These are phyloP conservation scores for Progne subis DNA, from an alignment of 2,113 vertebrate species.

Conservation along the genomic window DNA sequence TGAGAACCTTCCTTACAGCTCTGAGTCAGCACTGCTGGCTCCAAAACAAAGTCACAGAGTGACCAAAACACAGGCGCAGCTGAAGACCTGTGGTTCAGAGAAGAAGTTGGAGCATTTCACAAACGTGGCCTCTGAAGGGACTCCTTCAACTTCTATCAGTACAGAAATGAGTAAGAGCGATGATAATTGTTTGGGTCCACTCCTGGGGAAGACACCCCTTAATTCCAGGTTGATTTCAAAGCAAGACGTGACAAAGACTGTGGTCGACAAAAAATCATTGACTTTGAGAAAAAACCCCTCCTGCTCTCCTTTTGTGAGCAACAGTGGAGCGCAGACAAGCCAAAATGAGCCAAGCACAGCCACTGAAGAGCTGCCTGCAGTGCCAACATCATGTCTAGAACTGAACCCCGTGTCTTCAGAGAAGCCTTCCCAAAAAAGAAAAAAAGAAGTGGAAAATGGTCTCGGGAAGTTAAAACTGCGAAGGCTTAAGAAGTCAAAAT, in stretches of 20 bases:
- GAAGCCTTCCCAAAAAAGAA: constrained; percentile 34
- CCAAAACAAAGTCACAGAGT: constrained; percentile 65
- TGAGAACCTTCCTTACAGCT: constrained; percentile 44
- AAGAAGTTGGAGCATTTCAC: constrained; percentile 52
- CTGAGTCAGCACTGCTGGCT: constrained; percentile 72
- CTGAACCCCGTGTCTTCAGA: constrained; percentile 67
- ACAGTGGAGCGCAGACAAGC: constrained; percentile 72
- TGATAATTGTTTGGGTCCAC: constrained; percentile 35
- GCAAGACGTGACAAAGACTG: constrained; percentile 67
- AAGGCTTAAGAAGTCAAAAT: constrained; percentile 71
- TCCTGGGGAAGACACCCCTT: constrained; percentile 55
- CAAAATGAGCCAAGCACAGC: constrained; percentile 73
- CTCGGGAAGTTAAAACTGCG: constrained; percentile 80
- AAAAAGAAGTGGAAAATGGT: constrained; percentile 68
- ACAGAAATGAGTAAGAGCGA: constrained; percentile 9
- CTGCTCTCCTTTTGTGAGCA: constrained; percentile 70
- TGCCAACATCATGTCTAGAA: constrained; percentile 61
- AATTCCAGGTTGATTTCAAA: constrained; percentile 74
- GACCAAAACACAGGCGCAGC: constrained; percentile 61
- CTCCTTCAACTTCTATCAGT: constrained; percentile 41
- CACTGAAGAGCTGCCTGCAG: constrained; percentile 73
- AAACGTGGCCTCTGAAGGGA: constrained; percentile 63
- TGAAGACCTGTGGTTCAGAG: constrained; percentile 46
- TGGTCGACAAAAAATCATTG: constrained; percentile 75
- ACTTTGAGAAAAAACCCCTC: constrained; percentile 76